Conservation (phyloP, 2,797 vertebrate species). For the Lophotriccus pileatus region DNA sequence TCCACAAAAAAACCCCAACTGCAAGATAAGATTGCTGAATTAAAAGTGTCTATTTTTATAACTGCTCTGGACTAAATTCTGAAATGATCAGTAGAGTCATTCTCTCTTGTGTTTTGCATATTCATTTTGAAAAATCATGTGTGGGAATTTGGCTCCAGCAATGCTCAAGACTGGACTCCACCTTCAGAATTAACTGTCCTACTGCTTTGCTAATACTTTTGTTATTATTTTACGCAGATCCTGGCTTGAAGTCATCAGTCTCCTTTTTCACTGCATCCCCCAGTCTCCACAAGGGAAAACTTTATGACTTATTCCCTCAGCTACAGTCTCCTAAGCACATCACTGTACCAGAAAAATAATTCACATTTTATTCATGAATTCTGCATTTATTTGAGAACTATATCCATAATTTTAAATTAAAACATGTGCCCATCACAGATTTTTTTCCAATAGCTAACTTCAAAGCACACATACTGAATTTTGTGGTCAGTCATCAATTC, state of each 20-base stretch:
- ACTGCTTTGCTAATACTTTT: neutral
- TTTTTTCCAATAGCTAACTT: neutral
- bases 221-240: neutral
- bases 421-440: neutral
- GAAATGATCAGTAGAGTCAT: neutral
- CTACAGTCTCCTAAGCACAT: neutral
- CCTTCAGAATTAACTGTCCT: neutral
- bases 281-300: neutral
- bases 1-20: neutral
- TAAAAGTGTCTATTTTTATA: neutral
- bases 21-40: neutral
- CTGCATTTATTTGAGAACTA: conserved; percentile 25
- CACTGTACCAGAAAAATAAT: conserved; percentile 30
- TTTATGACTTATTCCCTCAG: conserved; percentile 20
- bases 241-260: neutral
- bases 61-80: neutral
- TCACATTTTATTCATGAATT: conserved; percentile 34
- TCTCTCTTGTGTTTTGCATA: neutral
- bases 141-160: neutral
- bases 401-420: conserved; percentile 33
- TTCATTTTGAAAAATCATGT: neutral
- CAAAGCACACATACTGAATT: neutral
- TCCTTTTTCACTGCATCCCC: neutral
- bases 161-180: neutral
- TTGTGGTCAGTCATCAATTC: neutral